Evolutionary conservation across 1,140 invertebrate species (phyloP), one percentile per base, ranked within the genome.

Genomic region (Papilio helenus): DNA sequence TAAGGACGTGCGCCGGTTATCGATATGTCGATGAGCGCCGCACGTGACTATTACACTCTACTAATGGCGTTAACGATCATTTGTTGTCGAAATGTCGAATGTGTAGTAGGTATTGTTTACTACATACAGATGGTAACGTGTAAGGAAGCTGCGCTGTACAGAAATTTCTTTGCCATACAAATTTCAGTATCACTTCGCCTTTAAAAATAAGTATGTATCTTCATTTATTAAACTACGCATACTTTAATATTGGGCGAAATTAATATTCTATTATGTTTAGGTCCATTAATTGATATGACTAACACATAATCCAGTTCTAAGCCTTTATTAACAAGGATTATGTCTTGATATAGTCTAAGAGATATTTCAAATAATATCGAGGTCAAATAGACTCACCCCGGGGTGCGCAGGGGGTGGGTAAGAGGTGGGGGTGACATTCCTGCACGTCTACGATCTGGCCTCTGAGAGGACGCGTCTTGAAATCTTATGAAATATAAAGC

Each of bases 1-100:
- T 82, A 82, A 79, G 76, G 79, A 87, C 83, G 86, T 86, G 83
- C 77, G 18, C 29, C 44, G 81, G 49, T 34, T 76, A 76, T 76
- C 74, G 74, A 74, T 74, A 76, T 76, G 49, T 76, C 74, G 74
- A 76, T 76, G 16, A 58, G 39, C 74, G 49, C 29, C 49, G 74
- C 29, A 39, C 74, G 74, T 76, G 74, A 58, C 74, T 74, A 74
- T 46, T 51, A 51, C 20, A 49, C 72, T 74, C 23, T 44, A 44
- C 44, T 49, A 74, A 74, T 46, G 23, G 39, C 42, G 42, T 46
- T 74, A 44, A 44, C 23, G 44, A 74, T 51, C 18, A 74, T 68
- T 68, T 68, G 61, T 68, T 68, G 61, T 29, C 26, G 26, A 68
- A 49, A 55, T 55, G 51, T 55, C 51, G 51, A 55, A 55, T 55